Conservation (phyloP, 1,140 invertebrate genomes). For the Galleria mellonella region DNA sequence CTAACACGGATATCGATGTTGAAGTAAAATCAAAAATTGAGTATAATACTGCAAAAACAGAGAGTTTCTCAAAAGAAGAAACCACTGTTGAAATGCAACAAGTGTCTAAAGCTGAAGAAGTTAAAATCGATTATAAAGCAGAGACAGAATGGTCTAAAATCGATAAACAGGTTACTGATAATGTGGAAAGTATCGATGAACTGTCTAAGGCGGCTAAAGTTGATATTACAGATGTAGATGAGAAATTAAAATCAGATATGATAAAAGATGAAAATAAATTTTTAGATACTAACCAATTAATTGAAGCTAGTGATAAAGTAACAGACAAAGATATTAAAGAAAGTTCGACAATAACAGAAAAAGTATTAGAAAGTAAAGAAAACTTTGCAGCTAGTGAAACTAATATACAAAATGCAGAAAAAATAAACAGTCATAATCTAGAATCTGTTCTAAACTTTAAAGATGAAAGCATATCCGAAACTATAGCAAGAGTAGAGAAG, state of each 20-base stretch:
- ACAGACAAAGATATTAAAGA: neutral
- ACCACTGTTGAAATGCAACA: conserved; percentile 1
- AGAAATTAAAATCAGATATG: conserved; percentile 2
- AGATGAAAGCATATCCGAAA: too few species aligned
- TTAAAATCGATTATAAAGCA: conserved; percentile 1
- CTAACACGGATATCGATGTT: conserved; percentile 12
- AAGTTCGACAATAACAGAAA: neutral
- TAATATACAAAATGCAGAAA: neutral
- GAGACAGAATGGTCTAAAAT: conserved; percentile 7
- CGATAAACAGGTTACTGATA: conserved; percentile 3
- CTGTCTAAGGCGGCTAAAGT: neutral
- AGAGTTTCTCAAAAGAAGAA: conserved; percentile 5
- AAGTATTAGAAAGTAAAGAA: neutral
- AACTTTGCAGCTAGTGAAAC: neutral
- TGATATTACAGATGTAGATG: neutral
- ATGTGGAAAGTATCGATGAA: neutral
- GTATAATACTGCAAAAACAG: conserved; percentile 1
- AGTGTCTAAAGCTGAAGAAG: conserved; percentile 3
- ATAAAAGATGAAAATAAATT: too few species aligned
- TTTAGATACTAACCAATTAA: too few species aligned
- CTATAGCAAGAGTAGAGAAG: too few species aligned
- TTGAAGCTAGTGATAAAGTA: too few species aligned
- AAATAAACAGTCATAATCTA: too few species aligned
- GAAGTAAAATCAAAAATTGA: conserved; percentile 8
- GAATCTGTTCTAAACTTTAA: too few species aligned